Percentiles rank a stretch among this genome's conserved stretches.
These are phyloP conservation scores for Acleris emargana DNA, from an alignment of 2,888 invertebrate genomes.

Conservation along the genomic window DNA sequence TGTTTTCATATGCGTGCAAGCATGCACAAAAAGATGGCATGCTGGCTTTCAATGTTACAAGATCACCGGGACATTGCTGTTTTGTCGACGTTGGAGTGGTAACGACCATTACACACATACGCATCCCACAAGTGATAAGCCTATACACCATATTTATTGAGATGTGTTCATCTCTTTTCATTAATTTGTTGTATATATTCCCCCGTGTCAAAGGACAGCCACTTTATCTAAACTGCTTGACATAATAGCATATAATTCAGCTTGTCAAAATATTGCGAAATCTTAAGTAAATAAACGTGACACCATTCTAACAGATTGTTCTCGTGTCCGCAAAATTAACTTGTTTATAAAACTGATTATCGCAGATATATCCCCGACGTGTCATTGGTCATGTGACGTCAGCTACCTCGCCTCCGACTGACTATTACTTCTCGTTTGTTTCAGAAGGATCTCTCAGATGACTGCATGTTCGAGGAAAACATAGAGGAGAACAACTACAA, in stretches of 20 bases:
- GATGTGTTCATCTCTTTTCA: neutral
- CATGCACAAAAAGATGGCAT: no score
- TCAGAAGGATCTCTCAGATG: conserved; percentile 92
- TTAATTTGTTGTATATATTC: neutral
- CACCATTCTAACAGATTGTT: conserved; percentile 30
- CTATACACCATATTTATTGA: neutral
- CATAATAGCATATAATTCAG: conserved; percentile 20
- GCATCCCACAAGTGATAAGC: no score
- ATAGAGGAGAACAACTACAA: conserved; percentile 94
- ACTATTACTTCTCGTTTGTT: conserved; percentile 80
- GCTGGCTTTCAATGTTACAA: no score
- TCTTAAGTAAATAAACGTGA: conserved; percentile 26
- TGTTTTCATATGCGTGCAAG: no score
- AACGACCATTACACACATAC: no score
- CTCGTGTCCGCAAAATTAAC: conserved; percentile 28
- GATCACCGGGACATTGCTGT: no score
- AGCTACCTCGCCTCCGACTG: conserved; percentile 42
- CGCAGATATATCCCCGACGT: conserved; percentile 26
- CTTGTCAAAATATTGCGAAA: conserved; percentile 23
- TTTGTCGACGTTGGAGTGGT: no score
- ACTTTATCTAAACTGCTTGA: conserved; percentile 19
- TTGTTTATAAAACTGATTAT: conserved; percentile 35
- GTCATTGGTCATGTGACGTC: conserved; percentile 23
- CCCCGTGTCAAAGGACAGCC: conserved; percentile 17
- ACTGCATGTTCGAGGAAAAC: conserved; percentile 94